These are phyloP conservation scores for Cryptus viduatorius DNA, from an alignment of 2,888 invertebrate species.

Conservation along the genomic window DNA sequence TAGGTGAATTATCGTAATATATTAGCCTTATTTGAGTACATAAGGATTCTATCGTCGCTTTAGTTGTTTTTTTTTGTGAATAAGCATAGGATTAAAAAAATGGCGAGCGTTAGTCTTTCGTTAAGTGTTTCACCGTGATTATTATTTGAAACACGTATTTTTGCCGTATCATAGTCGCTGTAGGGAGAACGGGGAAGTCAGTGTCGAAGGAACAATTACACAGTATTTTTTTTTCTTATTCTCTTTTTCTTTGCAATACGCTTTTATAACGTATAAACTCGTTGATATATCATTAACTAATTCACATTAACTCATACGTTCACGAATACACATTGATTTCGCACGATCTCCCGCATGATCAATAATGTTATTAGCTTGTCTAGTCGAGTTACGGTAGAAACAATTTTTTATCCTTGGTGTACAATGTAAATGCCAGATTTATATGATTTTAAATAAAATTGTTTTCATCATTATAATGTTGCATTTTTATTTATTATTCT, in stretches of 20 bases:
- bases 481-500: constrained; percentile 61
- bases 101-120: background rate
- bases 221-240: constrained; percentile 49
- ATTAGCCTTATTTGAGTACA: constrained; percentile 44
- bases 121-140: constrained; percentile 14
- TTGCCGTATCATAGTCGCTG: background rate
- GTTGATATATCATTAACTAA: background rate
- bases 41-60: constrained; percentile 22
- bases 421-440: constrained; percentile 82
- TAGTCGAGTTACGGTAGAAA: constrained; percentile 42
- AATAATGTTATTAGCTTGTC: constrained; percentile 54
- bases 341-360: constrained; percentile 55
- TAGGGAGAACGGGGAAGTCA: constrained; percentile 44
- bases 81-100: background rate
- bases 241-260: constrained; percentile 35
- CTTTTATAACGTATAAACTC: constrained; percentile 5
- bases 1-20: constrained; percentile 20
- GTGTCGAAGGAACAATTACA: constrained; percentile 37
- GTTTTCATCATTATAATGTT: constrained; percentile 72
- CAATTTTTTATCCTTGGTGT: constrained; percentile 66
- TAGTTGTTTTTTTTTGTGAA: constrained; percentile 16
- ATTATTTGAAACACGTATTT: background rate
- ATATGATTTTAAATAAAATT: constrained; percentile 82
- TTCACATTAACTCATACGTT: constrained; percentile 22
- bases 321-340: constrained; percentile 41